Conservation (phyloP, 2,888 invertebrate species). For the Mimumesa dahlbomi region DNA sequence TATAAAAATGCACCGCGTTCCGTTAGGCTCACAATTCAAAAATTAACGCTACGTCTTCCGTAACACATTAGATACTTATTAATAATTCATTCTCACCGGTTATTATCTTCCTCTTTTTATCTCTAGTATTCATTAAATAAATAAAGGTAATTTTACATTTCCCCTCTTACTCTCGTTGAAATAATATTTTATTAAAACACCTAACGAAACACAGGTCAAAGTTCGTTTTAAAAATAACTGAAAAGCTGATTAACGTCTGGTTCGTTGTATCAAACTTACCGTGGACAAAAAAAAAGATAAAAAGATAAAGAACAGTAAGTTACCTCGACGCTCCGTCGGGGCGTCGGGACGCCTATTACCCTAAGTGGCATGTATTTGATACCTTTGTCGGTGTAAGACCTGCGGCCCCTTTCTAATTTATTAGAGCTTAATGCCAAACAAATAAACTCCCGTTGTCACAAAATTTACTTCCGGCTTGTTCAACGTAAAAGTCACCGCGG, state of each 20-base stretch:
- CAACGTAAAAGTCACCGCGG: slow-evolving; percentile 11
- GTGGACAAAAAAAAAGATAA: no score
- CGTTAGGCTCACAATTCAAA: not conserved
- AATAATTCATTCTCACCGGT: slow-evolving; percentile 30
- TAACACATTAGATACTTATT: no score
- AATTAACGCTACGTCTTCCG: slow-evolving; percentile 19
- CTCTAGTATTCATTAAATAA: not conserved
- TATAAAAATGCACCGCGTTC: slow-evolving; percentile 23
- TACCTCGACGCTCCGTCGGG: not conserved
- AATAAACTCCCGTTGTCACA: slow-evolving; percentile 30
- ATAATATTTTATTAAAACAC: no score
- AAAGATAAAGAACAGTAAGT: slow-evolving; percentile 6
- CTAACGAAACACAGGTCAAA: no score
- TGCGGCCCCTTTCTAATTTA: slow-evolving; percentile 35
- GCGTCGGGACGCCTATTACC: not conserved
- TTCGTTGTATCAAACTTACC: no score
- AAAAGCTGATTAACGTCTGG: no score
- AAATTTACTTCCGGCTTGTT: slow-evolving; percentile 35
- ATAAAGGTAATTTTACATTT: not conserved
- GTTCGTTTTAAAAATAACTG: no score
- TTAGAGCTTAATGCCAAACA: slow-evolving; percentile 37
- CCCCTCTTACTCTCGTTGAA: no score
- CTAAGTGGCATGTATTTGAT: slow-evolving; percentile 5
- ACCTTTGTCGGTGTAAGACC: not conserved
- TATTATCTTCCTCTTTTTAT: slow-evolving; percentile 5